phyloP scores from a whole-genome alignment of 2,797 vertebrate species.

The Pitangus sulphuratus region DNA sequence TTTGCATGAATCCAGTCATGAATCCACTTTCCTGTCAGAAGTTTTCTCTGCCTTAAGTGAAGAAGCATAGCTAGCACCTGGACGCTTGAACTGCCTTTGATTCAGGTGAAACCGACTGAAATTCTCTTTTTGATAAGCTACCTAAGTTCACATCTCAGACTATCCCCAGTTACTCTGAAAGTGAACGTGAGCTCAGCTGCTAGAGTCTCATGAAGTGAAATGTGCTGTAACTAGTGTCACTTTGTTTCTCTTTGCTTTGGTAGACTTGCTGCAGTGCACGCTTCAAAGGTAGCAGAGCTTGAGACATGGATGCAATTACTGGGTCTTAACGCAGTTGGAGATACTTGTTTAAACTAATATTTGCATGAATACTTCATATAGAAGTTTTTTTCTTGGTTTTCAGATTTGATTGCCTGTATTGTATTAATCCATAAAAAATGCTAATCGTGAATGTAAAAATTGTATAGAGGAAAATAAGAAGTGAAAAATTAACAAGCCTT shows the following conservation, averaged over 20 bases:
- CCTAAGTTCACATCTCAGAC: neutral
- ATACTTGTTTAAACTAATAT: neutral
- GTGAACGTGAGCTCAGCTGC: neutral
- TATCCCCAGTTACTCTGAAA: fast-evolving
- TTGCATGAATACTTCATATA: neutral
- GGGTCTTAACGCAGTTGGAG: neutral
- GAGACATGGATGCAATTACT: neutral
- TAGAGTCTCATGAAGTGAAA: neutral
- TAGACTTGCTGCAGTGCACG: neutral
- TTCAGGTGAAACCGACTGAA: neutral
- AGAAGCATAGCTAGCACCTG: neutral
- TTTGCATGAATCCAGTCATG: neutral
- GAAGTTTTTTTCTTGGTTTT: neutral
- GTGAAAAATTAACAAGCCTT: neutral
- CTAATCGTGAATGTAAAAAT: neutral
- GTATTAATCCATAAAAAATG: neutral
- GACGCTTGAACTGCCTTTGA: neutral
- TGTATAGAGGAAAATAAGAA: neutral
- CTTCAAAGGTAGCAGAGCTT: neutral
- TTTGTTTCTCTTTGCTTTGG: neutral
- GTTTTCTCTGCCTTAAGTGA: neutral
- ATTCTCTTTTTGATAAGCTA: neutral
- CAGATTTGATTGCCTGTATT: neutral
- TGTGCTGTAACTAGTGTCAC: neutral
- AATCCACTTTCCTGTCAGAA: neutral